Evolutionary conservation across 2,888 invertebrate species (phyloP).

Genomic region (Thelaira solivaga): DNA sequence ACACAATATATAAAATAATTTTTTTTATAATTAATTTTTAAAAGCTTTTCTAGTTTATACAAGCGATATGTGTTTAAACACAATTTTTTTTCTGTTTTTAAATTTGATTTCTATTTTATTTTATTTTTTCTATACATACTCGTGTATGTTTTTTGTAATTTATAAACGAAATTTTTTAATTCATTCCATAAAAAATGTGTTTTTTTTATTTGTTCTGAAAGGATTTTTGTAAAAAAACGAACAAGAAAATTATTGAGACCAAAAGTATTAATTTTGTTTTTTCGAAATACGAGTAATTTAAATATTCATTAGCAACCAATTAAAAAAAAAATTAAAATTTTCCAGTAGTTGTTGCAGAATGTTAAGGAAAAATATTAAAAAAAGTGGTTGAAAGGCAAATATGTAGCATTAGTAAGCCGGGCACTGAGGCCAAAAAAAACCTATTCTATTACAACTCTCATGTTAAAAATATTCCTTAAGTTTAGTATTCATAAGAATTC

Average conservation of each 20-base stretch:
- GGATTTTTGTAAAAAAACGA: conserved; percentile 7
- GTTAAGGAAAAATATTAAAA: background rate
- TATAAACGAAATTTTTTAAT: conserved; percentile 38
- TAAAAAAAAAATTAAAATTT: background rate
- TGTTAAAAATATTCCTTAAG: too few species aligned
- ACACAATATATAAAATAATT: background rate
- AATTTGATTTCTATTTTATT: too few species aligned
- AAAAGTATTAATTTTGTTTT: conserved; percentile 39
- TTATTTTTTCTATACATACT: too few species aligned
- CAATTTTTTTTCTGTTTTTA: conserved; percentile 19
- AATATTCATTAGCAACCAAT: background rate
- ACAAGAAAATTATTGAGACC: background rate
- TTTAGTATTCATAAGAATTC: too few species aligned
- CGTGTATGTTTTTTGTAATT: conserved; percentile 29
- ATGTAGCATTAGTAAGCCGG: too few species aligned
- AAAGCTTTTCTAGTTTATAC: conserved; percentile 56
- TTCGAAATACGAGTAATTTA: background rate
- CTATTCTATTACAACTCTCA: too few species aligned
- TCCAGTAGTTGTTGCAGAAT: conserved; percentile 20
- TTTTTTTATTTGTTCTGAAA: too few species aligned
- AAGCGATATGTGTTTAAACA: conserved; percentile 23
- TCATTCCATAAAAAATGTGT: conserved; percentile 55
- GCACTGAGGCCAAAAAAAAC: too few species aligned
- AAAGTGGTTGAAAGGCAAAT: too few species aligned
- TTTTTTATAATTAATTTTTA: conserved; percentile 23